Evolutionary conservation across 2,797 vertebrate genomes (phyloP).

Genomic region (Pipistrellus pipistrellus): DNA sequence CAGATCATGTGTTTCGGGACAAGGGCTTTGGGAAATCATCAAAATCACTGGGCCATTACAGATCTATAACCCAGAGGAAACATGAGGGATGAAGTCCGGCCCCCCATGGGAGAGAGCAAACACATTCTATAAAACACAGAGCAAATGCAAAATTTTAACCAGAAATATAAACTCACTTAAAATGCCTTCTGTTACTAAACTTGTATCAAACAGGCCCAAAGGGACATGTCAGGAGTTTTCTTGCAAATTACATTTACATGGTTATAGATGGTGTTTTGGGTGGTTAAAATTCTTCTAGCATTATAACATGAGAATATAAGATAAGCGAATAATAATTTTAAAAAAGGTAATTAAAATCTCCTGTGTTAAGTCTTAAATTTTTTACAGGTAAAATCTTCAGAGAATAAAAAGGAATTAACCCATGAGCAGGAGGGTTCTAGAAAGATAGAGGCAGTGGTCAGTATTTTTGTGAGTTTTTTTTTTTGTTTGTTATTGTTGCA

Average conservation of each 20-base stretch:
- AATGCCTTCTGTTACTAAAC: constrained; percentile 67
- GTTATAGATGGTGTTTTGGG: constrained; percentile 71
- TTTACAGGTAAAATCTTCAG: constrained; percentile 56
- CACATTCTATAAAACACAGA: constrained; percentile 64
- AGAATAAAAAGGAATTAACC: constrained; percentile 18
- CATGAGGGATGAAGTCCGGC: neutral
- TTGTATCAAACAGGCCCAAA: constrained; percentile 56
- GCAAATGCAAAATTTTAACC: constrained; percentile 48
- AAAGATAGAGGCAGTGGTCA: neutral
- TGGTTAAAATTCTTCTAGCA: constrained; percentile 65
- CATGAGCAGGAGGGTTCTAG: constrained; percentile 24
- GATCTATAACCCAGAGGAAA: constrained; percentile 27
- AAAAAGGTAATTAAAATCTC: constrained; percentile 58
- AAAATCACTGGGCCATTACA: constrained; percentile 57
- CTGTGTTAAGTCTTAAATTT: constrained; percentile 24
- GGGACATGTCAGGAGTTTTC: constrained; percentile 69
- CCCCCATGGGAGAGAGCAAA: neutral
- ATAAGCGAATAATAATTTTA: constrained; percentile 66
- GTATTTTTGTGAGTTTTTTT: neutral
- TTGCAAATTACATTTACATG: constrained; percentile 68
- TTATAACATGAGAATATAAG: constrained; percentile 63
- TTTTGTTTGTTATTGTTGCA: neutral
- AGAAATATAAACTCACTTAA: constrained; percentile 63
- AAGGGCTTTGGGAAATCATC: constrained; percentile 47
- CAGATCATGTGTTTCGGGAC: neutral